Percentiles rank a stretch among this genome's conserved stretches.
Conservation (phyloP, 2,797 vertebrate species). For the Otolemur crassicaudatus region DNA sequence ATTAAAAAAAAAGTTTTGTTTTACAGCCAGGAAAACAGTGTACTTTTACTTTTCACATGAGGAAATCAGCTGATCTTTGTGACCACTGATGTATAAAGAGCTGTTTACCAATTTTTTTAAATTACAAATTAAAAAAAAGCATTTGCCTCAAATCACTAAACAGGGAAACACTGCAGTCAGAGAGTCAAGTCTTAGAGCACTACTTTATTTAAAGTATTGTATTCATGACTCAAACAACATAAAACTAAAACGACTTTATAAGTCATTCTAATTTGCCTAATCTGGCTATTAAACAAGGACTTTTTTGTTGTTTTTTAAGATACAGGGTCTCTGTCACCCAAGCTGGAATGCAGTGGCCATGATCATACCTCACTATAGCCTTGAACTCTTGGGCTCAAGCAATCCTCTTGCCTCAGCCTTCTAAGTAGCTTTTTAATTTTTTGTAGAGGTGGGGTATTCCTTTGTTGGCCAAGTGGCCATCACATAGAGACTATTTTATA, state of each 20-base stretch:
- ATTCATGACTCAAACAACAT: neutral
- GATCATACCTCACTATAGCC: neutral
- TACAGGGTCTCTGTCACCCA: neutral
- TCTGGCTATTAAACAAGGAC: neutral
- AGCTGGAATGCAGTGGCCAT: neutral
- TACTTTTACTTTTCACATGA: constrained; percentile 51
- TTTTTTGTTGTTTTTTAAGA: neutral
- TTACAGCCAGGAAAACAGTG: neutral
- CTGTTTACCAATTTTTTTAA: neutral
- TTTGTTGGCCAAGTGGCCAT: neutral
- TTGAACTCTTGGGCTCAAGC: neutral
- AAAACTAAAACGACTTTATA: constrained; percentile 1
- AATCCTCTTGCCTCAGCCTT: neutral
- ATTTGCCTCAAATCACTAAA: constrained; percentile 48
- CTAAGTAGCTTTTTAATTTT: neutral
- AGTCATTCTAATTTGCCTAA: constrained; percentile 29
- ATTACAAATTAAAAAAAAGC: neutral
- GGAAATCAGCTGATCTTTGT: constrained; percentile 22
- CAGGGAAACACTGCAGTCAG: neutral
- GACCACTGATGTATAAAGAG: neutral
- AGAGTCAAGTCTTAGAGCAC: neutral
- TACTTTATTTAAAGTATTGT: constrained; percentile 7
- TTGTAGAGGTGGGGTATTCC: neutral
- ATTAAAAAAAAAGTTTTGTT: constrained; percentile 33
- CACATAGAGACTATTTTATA: no score